Base-by-base conservation (phyloP, 1,140 invertebrate genomes). In the Drosophila cardini region DNA sequence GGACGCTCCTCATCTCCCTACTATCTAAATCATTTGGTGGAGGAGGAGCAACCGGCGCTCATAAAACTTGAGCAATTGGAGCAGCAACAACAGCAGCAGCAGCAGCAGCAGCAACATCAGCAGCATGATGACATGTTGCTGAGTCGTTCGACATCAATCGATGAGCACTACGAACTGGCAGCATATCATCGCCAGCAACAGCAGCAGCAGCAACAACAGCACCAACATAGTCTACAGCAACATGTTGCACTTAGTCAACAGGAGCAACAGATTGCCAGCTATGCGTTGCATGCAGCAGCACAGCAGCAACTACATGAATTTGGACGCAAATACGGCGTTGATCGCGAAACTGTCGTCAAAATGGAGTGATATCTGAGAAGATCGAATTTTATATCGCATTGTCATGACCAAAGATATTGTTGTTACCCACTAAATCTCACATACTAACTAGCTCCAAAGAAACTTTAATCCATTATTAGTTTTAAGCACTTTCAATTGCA, bases 301-400 rank as follows among this genome's bases (percentile, higher is more conserved):
- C 80, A 79, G 26, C 78, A 83, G 62, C 78, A 89, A 68, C 48
- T 90, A 46, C 80, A 90, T 15, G 89, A 91, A 34, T 82, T 87
- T 18, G 83, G 76, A 7, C 74, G 90, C 4, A 91, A 91, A 71
- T 86, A 72, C 38, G 77, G 67, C 40, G 77, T 76, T 48, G 89
- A 91, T 50, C 80, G 91, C 32, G 89, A 91, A 16, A 76, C 85
- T 30, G 78, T 91, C 53, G 91, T 91, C 32, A 92, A 91, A 78
- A 90, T 91, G 86, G 90, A 91, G 55, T 91, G 76, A 56, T 10
- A 40, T 11, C 8, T 16, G 38, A 9, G 34, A 16, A 55, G 21
- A 53, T 16, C 7, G 34, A 53, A 16, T 61, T 34, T 38, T 50
- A 18, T 57, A 48, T 26, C 4, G 53, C 26, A 13, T 52, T 46